Conservation (phyloP, 2,888 invertebrate species). For the Ectemnius cavifrons region DNA sequence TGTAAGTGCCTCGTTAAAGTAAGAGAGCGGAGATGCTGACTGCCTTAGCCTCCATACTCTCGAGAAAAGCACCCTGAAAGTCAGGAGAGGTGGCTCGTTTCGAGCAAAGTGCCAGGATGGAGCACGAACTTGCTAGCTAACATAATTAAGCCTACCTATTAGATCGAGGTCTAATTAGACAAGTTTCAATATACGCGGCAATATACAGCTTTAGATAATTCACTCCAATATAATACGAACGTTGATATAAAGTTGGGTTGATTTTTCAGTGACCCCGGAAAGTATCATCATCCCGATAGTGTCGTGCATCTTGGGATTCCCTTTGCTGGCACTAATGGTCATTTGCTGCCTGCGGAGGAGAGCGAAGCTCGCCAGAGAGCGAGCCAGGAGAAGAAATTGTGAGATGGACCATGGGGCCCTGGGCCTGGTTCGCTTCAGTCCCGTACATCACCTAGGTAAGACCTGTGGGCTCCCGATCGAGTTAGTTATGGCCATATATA, state of each 20-base stretch:
- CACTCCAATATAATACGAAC: no score
- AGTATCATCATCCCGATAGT: conserved; percentile 93
- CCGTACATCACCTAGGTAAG: conserved; percentile 85
- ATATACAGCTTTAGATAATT: no score
- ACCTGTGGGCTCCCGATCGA: conserved; percentile 16
- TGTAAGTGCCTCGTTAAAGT: conserved; percentile 8
- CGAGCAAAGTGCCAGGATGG: no score
- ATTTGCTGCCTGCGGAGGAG: conserved; percentile 91
- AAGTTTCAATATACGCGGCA: no score
- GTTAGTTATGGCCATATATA: no score
- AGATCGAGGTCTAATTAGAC: background rate
- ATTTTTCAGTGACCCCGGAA: conserved; percentile 87
- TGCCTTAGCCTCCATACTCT: background rate
- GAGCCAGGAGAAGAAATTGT: conserved; percentile 89
- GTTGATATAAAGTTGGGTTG: no score
- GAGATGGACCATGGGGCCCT: conserved; percentile 91
- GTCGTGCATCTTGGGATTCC: conserved; percentile 94
- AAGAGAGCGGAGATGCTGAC: background rate
- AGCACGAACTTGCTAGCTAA: no score
- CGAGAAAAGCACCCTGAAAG: background rate
- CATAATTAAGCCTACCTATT: no score
- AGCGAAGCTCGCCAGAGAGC: conserved; percentile 90
- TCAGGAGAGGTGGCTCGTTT: no score
- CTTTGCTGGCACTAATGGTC: conserved; percentile 89
- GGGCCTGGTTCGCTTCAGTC: conserved; percentile 88